These are phyloP conservation scores for Gymnarchus niloticus DNA, from an alignment of 2,113 vertebrate species.

Conservation along the genomic window DNA sequence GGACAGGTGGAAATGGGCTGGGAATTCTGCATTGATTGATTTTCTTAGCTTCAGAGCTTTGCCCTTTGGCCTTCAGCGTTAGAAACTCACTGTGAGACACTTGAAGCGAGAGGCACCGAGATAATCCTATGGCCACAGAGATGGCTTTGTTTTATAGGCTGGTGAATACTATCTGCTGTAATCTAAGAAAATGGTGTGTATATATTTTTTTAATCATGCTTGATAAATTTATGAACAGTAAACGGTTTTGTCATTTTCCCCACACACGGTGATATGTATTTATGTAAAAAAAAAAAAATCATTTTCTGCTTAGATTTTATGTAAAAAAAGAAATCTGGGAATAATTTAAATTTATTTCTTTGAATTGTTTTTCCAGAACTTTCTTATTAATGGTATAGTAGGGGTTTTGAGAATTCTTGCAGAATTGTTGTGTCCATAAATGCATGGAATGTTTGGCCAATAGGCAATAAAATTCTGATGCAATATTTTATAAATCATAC, in stretches of 20 bases:
- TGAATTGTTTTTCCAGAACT: not conserved
- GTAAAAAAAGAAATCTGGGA: not conserved
- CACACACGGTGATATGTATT: not conserved
- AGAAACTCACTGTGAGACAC: not conserved
- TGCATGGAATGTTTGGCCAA: not conserved
- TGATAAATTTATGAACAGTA: constrained; percentile 4
- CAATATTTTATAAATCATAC: constrained; percentile 10
- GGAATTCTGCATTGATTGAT: not conserved
- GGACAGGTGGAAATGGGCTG: not conserved
- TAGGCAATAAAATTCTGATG: constrained; percentile 13
- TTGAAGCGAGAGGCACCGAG: not conserved
- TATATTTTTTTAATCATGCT: constrained; percentile 17
- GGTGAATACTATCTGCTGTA: constrained; percentile 8
- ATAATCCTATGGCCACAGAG: not conserved
- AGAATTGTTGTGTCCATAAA: not conserved
- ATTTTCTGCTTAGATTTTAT: not conserved
- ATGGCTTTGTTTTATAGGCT: not conserved
- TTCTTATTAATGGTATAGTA: not conserved
- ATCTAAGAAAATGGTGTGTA: constrained; percentile 2
- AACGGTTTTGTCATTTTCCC: not conserved
- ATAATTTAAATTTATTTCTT: not conserved
- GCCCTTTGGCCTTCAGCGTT: not conserved
- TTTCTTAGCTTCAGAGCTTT: not conserved
- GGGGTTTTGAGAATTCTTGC: not conserved
- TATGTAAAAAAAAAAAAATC: not conserved